Evolutionary conservation across 1,140 invertebrate species (phyloP), one percentile per base, ranked within the genome.

Genomic region (Caenorhabditis latens): DNA sequence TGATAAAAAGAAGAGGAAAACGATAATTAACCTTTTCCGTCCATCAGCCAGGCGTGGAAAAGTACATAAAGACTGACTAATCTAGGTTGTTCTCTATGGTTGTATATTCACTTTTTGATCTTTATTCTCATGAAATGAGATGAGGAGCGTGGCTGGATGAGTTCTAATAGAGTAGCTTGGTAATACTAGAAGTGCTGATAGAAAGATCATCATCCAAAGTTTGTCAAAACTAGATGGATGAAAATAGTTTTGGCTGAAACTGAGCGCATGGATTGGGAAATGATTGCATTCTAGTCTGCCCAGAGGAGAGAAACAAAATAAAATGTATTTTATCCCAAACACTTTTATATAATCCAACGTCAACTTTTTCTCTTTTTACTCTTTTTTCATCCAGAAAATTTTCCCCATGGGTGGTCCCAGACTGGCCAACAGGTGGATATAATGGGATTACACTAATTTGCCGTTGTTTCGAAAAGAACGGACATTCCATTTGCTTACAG

Each of bases 361-460:
- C 65, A 71, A 46, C 65, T 71, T 71, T 71, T 71, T 71, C 19
- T 24, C 65, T 67, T 67, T 67, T 67, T 67, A 43, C 40, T 19
- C 11, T 13, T 46, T 14, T 6, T 6, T 8, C 11, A 14, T 11
- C n/a, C 14, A 14, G 40, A 4, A 71, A 71, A 32, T 71, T 71
- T 71, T 71, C 65, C 42, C 6, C 16, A 16, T 71, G 65, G 65
- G 65, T 43, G 65, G 65, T 46, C 61, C 65, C 42, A 71, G 65
- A 71, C 40, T 43, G 24, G 61, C 57, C 57, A 2, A n/a, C 21
- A 14, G 8, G 21, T 58, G 42, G 16, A 42, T 13, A 8, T 71
- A 71, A 71, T 71, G 19, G 65, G 65, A 71, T 71, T 71, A 71
- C 65, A 71, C 65, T 71, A 71, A 71, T 46, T 14, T 43, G 42